Evolutionary conservation across 1,140 invertebrate genomes (phyloP), one percentile per base, ranked within the genome.

Genomic region (Scaptomyza graminum): DNA sequence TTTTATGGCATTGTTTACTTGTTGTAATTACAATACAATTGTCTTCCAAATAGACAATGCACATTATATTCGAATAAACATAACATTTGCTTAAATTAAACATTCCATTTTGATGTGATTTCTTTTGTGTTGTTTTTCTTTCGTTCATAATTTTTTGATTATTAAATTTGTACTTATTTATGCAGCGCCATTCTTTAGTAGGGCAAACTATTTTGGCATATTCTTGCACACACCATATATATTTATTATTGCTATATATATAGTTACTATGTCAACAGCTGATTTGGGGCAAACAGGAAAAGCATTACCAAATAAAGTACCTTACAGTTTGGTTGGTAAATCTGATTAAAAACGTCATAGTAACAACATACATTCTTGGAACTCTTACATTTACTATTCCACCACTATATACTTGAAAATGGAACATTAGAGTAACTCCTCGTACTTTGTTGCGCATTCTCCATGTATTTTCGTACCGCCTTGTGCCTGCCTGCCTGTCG

Each of bases 1-100:
- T 77, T 81, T 77, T 87, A 84, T 85, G 77, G 80, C 69, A 76
- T 87, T 84, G 80, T 80, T 79, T 80, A 46, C 65, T 50, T 41
- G 12, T 41, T 67, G 55, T 73, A 64, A 76, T 84, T 70, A 79
- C 84, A 72, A 75, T 64, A 65, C 76, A 72, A 82, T 83, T 84
- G 71, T 75, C 74, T 84, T 60, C 65, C 46, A 50, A 60, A 61
- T 61, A 31, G 56, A 46, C 76, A 79, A 63, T 64, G 44, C 54
- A 47, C 46, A 44, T 64, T 47, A 60, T 37, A 1, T 59, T 66
- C 56, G 41, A 66, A 59, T 50, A 51, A 67, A 55, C 25, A 37
- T 25, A 43, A 43, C 37, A 22, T 66, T 46, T 41, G 57, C 57
- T 51, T 41, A n/a, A 62, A 41, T 62, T 9, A 31, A 49, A 31